These are phyloP conservation scores for Ameiurus melas DNA, from an alignment of 2,113 vertebrate species.

Conservation along the genomic window DNA sequence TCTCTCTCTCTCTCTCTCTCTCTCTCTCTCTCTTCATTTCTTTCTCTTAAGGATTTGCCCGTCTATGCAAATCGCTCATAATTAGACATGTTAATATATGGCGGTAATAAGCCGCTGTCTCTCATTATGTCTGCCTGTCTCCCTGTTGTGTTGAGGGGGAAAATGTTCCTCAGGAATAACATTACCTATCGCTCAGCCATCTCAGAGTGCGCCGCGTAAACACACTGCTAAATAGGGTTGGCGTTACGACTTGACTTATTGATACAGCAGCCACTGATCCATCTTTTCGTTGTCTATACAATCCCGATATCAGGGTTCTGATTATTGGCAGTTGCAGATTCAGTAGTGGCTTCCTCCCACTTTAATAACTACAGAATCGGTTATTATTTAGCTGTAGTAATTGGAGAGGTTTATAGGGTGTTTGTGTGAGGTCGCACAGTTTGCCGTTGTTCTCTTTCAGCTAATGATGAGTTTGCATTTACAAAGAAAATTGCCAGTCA, in stretches of 20 bases:
- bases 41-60: constrained; percentile 26
- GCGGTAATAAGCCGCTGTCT: constrained; percentile 54
- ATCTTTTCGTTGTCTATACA: background rate
- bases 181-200: constrained; percentile 39
- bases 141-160: constrained; percentile 27
- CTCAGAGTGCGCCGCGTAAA: background rate
- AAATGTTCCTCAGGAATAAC: constrained; percentile 44
- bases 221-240: constrained; percentile 15
- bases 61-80: constrained; percentile 56
- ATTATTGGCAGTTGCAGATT: background rate
- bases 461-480: constrained; percentile 13
- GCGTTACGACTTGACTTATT: constrained; percentile 16
- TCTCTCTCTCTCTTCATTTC: background rate
- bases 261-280: background rate
- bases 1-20: background rate
- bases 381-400: constrained; percentile 5
- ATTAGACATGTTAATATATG: constrained; percentile 61
- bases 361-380: background rate
- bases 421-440: background rate
- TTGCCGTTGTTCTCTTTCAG: constrained; percentile 1
- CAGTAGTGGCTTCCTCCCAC: background rate
- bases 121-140: constrained; percentile 52
- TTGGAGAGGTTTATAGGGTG: background rate
- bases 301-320: background rate
- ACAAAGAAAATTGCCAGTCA: constrained; percentile 15